Base-by-base conservation (phyloP, 2,113 vertebrate genomes). In the Fulmarus glacialis region DNA sequence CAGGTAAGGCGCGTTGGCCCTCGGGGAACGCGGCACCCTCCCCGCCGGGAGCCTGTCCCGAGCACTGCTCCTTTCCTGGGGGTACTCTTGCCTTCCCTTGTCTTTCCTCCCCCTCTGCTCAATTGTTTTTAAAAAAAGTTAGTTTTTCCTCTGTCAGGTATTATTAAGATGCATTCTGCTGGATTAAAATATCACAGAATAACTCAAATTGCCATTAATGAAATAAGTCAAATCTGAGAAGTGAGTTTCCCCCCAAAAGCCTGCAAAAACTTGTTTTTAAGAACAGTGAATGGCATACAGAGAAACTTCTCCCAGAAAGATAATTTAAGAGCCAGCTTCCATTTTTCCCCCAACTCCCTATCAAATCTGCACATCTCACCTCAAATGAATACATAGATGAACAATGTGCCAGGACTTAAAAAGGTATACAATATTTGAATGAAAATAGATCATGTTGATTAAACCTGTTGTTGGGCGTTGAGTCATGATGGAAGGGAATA, bases 1-100 rank as follows among this genome's bases (percentile, higher is more conserved):
- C 86, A 97, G 96, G 96, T 97, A 97, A 96, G 96, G 79, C 18
- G 82, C 73, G 18, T 4, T 8, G 21, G 48, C 2, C 30, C 73
- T 6, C 67, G 64, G 56, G 74, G 4, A n/a, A 0, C 73, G 87
- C 74, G 68, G 68, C 45, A 16, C 50, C 80, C 36, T 38, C 42
- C 36, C 58, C 21, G 18, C 43, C 48, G 9, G 53, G 17, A 81
- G 66, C 70, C 22, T 43, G 56, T 4, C 24, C 74, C 73, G 24
- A 3, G 64, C 36, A 1, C 88, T 3, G 24, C 40, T 36, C 63
- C 64, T 30, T 20, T 4, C 62, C 62, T 7, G 15, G 14, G 20
- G n/a, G 12, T 17, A 1, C 42, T 40, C 60, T 2, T 17, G 50
- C 43, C 42, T 75, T 19, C 36, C 74, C 68, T 45, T 13, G 45